Percentiles rank a stretch among this genome's conserved stretches.
Conservation (phyloP, 2,888 invertebrate species). For the Isoperla grammatica region DNA sequence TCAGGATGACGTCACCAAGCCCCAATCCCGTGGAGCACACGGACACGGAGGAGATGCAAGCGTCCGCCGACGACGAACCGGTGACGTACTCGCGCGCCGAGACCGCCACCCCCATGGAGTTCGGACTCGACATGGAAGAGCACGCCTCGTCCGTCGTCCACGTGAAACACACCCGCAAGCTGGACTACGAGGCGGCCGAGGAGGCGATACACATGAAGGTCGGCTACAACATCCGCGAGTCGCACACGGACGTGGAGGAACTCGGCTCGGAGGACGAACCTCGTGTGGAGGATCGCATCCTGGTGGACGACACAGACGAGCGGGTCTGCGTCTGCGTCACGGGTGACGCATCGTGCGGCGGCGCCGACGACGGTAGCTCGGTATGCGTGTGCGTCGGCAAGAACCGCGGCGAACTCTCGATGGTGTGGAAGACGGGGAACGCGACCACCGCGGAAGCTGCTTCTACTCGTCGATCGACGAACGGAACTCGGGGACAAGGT, state of each 20-base stretch:
- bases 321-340: conserved; percentile 33
- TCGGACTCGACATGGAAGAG: conserved; percentile 45
- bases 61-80: conserved; percentile 43
- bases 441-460: neutral
- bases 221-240: conserved; percentile 41
- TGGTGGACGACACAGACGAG: conserved; percentile 31
- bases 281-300: conserved; percentile 25
- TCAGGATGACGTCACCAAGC: conserved; percentile 23
- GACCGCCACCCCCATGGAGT: conserved; percentile 41
- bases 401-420: conserved; percentile 29
- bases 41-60: conserved; percentile 33
- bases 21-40: conserved; percentile 30
- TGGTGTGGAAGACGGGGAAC: conserved; percentile 28
- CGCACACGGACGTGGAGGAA: conserved; percentile 52
- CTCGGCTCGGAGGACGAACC: conserved; percentile 39
- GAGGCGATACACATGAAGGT: conserved; percentile 51
- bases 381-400: conserved; percentile 33
- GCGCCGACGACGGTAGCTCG: neutral
- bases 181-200: conserved; percentile 43
- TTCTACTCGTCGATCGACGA: neutral
- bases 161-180: conserved; percentile 44
- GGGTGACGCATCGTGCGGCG: neutral
- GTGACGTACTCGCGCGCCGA: conserved; percentile 36
- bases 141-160: conserved; percentile 44
- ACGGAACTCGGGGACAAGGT: conserved; percentile 17